These are phyloP conservation scores for Gorilla gorilla DNA, from an alignment of 2,113 vertebrate species.

Conservation along the genomic window DNA sequence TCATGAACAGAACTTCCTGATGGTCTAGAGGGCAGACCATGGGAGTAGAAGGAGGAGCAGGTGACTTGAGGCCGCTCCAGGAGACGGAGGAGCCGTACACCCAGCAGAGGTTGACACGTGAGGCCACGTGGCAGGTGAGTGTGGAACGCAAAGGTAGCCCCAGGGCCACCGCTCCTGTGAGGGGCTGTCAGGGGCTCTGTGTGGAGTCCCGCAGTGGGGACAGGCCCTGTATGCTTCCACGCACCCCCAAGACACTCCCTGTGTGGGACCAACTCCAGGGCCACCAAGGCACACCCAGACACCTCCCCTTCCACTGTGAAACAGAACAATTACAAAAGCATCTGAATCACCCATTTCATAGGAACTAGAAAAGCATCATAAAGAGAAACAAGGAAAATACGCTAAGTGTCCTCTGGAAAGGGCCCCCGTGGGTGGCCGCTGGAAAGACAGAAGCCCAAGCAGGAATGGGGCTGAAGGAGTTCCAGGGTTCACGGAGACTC, in stretches of 20 bases:
- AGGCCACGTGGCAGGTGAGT: background rate
- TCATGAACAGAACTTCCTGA: accelerated
- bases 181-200: accelerated
- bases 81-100: background rate
- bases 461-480: accelerated
- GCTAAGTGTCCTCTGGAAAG: accelerated
- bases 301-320: background rate
- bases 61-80: background rate
- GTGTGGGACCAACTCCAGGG: background rate
- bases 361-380: background rate
- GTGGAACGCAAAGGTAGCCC: accelerated
- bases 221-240: background rate
- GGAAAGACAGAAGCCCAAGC: background rate
- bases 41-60: background rate
- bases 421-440: accelerated
- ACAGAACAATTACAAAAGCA: background rate
- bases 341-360: accelerated
- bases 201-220: too few species aligned
- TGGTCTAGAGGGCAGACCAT: too few species aligned
- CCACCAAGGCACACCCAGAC: accelerated
- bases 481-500: background rate
- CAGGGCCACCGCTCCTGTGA: background rate
- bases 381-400: accelerated
- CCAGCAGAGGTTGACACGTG: accelerated
- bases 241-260: background rate